Base-by-base conservation (phyloP, 2,797 vertebrate genomes). In the Danio aesculapii region DNA sequence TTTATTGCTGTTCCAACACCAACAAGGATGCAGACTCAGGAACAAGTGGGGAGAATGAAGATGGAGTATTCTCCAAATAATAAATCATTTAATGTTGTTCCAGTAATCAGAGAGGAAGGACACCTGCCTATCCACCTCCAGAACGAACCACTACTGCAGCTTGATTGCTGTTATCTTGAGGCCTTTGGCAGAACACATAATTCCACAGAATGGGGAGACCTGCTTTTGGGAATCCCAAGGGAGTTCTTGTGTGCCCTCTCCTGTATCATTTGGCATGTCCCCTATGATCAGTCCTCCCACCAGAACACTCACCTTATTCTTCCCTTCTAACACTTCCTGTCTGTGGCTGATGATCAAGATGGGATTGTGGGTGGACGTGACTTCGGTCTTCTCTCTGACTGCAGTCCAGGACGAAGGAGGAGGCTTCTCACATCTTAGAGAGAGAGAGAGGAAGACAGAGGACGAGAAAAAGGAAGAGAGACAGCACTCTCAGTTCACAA, bases 291-390 rank as follows among this genome's bases (percentile, higher is more conserved):
- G 19, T 64, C 68, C 76, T 68, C 58, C 69, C 70, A 41, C 52
- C 49, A 14, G 46, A 63, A 62, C 14, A 70, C 90, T 75, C 94
- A 99, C 98, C 97, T 97, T 98, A 75, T 95, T 96, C 92, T 95
- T 98, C 83, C 97, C 96, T 86, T 96, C 95, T 87, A 98, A 94
- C 61, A 96, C 87, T 92, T 95, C 95, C 0, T 90, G 94, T 86
- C 94, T 92, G 86, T 96, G 93, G 70, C 89, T 92, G 91, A 99
- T 93, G 90, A 94, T 97, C 88, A 97, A 94, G 88, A 99, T 95
- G 89, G 89, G 94, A 92, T 99, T 99, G 91, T 94, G 94, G 84
- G 87, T 3, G 69, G 89, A 92, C 85, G 91, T 95, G 87, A 86
- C 83, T 71, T 88, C 88, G 82, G 93, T 44, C 87, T 88, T 91